phyloP scores from a whole-genome alignment of 2,113 vertebrate genomes.

The Notothenia rossii region DNA sequence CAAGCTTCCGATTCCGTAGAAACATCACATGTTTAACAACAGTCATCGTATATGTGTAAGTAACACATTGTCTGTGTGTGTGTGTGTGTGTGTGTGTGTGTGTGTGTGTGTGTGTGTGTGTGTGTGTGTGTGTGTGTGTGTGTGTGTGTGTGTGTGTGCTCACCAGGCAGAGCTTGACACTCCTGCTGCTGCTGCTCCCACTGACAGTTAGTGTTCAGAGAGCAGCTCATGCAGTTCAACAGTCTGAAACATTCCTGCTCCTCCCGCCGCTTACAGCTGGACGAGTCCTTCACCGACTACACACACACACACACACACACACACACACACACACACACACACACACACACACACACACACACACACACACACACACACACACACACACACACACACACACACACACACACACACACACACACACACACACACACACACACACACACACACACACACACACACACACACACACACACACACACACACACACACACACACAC shows the following conservation, averaged over 20 bases:
- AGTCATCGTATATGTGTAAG: no score
- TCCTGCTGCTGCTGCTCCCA: slow-evolving; percentile 96
- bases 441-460: no score
- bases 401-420: no score
- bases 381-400: no score
- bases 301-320: slow-evolving; percentile 11
- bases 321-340: background rate
- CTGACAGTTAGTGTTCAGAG: slow-evolving; percentile 92
- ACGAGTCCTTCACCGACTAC: slow-evolving; percentile 91
- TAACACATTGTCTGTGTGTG: no score
- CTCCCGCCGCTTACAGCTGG: slow-evolving; percentile 90
- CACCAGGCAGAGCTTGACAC: slow-evolving; percentile 93
- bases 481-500: no score
- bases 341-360: no score
- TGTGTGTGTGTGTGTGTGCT: slow-evolving; percentile 22
- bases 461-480: no score
- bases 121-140: background rate
- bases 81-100: background rate
- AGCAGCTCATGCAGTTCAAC: slow-evolving; percentile 95
- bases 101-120: no score
- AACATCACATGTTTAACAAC: no score
- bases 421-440: slow-evolving; percentile 15
- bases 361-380: no score
- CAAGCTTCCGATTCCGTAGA: no score
- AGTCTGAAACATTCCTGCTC: slow-evolving; percentile 95